phyloP scores from a whole-genome alignment of 1,140 invertebrate genomes.

The Archivesica marissinica region DNA sequence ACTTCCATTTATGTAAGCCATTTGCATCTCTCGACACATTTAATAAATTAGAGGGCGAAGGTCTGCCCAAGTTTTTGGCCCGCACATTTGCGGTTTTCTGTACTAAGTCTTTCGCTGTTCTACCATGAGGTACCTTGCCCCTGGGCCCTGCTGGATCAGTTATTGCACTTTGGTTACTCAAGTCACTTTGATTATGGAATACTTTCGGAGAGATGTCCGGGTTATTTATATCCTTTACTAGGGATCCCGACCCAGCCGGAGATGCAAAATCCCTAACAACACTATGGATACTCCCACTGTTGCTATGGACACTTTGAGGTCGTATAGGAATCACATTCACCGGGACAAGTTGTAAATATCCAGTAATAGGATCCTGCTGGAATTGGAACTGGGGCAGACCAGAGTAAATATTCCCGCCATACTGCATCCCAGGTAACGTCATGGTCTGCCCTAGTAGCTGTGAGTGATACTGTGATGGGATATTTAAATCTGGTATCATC shows the following conservation, averaged over 20 bases:
- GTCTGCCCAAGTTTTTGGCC: constrained; percentile 62
- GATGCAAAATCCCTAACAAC: constrained; percentile 41
- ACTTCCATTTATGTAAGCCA: constrained; percentile 44
- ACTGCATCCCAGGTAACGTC: constrained; percentile 68
- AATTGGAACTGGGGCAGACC: constrained; percentile 76
- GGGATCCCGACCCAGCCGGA: constrained; percentile 37
- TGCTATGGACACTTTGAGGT: constrained; percentile 60
- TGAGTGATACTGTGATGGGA: constrained; percentile 67
- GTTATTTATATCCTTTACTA: constrained; percentile 39
- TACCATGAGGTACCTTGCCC: constrained; percentile 54
- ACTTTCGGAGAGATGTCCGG: constrained; percentile 53
- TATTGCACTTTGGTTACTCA: constrained; percentile 58
- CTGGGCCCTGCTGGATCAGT: constrained; percentile 5
- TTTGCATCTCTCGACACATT: constrained; percentile 1
- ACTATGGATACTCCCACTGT: constrained; percentile 58
- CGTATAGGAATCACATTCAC: constrained; percentile 66
- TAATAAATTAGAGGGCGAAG: constrained; percentile 36
- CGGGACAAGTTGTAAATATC: constrained; percentile 78
- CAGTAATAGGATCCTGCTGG: constrained; percentile 80
- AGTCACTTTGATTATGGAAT: constrained; percentile 49
- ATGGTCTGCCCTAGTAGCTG: constrained; percentile 70
- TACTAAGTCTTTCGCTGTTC: constrained; percentile 68
- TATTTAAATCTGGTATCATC: constrained; percentile 64
- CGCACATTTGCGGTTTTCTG: constrained; percentile 69
- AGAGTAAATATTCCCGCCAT: constrained; percentile 62